Base-by-base conservation (phyloP, 2,888 invertebrate species). In the Spilarctia lutea region DNA sequence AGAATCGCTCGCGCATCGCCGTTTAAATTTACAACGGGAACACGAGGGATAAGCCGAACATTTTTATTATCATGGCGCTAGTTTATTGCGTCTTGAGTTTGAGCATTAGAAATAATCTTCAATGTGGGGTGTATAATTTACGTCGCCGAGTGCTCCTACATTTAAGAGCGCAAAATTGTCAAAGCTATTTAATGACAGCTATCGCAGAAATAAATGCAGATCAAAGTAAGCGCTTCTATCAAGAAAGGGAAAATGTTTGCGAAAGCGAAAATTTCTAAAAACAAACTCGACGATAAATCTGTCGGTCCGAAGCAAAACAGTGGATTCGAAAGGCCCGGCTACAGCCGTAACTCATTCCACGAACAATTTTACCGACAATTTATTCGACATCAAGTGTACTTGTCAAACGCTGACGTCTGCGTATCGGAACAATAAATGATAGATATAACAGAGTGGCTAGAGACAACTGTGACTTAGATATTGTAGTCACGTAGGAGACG, bases 341-440 rank as follows among this genome's bases (percentile, higher is more conserved):
- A 90, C 90, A 89, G 89, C 85, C 91, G 93, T 94, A 94, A 94
- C 92, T 94, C 93, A 93, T 93, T 92, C 83, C 89, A 91, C 91
- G 90, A 89, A 92, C 92, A 92, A 93, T 93, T 94, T 94, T 90
- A 92, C 91, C 90, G 91, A 91, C 92, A 93, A 94, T 95, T 94
- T 94, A 94, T 93, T 93, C 92, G 90, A 87, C 92, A 93, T 93
- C 91, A 93, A 94, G 94, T 93, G 93, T 93, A 94, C 92, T 95
- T 94, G 95, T 95, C 95, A 93, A 95, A 92, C 85, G 94, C 94
- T 95, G 93, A 95, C 94, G 93, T 91, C 89, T 88, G 90, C 91
- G 92, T 93, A 94, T 94, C 90, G 90, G 86, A 91, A 89, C 91
- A 94, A 95, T 93, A 94, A 94, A 94, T 94, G 94, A 94, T 92